phyloP scores from a whole-genome alignment of 2,888 invertebrate genomes.

The Amitus sp. region DNA sequence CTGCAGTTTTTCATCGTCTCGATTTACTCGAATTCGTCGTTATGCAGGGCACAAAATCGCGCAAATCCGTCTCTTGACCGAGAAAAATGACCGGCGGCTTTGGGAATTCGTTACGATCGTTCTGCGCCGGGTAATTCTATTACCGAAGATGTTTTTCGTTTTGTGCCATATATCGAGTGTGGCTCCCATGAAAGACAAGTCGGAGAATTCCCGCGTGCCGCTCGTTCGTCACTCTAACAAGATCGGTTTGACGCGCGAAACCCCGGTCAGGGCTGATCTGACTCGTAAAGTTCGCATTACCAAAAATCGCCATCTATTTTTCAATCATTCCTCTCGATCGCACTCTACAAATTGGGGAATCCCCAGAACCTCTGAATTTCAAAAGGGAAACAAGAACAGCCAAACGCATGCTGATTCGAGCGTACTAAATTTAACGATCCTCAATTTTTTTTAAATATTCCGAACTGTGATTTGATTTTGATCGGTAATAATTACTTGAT shows the following conservation, averaged over 20 bases:
- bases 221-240: conserved; percentile 55
- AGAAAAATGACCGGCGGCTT: conserved; percentile 65
- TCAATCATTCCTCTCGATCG: background rate
- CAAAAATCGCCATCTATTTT: background rate
- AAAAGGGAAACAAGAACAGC: background rate
- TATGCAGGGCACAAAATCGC: conserved; percentile 47
- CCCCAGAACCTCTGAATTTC: background rate
- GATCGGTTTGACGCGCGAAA: conserved; percentile 43
- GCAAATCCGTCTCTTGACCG: conserved; percentile 64
- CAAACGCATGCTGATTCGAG: background rate
- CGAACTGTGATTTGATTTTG: too few species aligned
- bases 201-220: conserved; percentile 29
- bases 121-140: conserved; percentile 64
- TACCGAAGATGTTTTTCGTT: conserved; percentile 62
- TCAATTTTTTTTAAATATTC: too few species aligned
- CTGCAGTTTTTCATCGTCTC: background rate
- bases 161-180: conserved; percentile 56
- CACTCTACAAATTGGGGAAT: too few species aligned
- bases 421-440: background rate
- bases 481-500: too few species aligned
- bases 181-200: conserved; percentile 35
- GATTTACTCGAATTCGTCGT: background rate
- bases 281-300: conserved; percentile 27
- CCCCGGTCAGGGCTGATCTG: conserved; percentile 24
- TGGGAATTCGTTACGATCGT: conserved; percentile 66